These are phyloP conservation scores for Crematogaster levior DNA, from an alignment of 2,888 invertebrate species.

Conservation along the genomic window DNA sequence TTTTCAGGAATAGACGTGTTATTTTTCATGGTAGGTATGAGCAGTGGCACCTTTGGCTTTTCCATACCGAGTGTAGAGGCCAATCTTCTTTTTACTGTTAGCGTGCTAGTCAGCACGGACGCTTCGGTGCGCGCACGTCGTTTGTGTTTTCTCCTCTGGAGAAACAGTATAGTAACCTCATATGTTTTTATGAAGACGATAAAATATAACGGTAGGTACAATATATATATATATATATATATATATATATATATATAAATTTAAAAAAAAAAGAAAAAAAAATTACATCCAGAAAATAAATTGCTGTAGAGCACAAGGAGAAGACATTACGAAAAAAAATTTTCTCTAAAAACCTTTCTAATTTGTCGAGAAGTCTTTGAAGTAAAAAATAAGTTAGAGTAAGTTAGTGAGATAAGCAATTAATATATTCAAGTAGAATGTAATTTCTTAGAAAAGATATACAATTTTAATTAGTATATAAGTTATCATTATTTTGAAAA, in stretches of 20 bases:
- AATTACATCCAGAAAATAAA: not conserved
- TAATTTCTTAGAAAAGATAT: not conserved
- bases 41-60: constrained; percentile 62
- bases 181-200: not conserved
- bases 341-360: not conserved
- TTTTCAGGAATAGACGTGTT: constrained; percentile 61
- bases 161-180: constrained; percentile 58
- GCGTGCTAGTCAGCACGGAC: constrained; percentile 73
- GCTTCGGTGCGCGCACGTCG: constrained; percentile 76
- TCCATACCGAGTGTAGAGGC: constrained; percentile 86
- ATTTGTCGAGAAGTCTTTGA: not conserved
- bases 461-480: constrained; percentile 21
- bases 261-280: too few species aligned
- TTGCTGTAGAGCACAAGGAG: not conserved
- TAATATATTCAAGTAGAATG: constrained; percentile 8
- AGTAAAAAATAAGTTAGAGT: not conserved
- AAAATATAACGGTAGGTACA: not conserved
- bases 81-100: constrained; percentile 86
- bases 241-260: constrained; percentile 4
- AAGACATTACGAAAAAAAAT: not conserved
- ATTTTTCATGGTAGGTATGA: constrained; percentile 73
- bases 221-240: not conserved
- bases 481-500: not conserved
- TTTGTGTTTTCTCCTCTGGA: constrained; percentile 77
- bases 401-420: constrained; percentile 22